These are phyloP conservation scores for Otus sunia DNA, from an alignment of 2,113 vertebrate species.

Conservation along the genomic window DNA sequence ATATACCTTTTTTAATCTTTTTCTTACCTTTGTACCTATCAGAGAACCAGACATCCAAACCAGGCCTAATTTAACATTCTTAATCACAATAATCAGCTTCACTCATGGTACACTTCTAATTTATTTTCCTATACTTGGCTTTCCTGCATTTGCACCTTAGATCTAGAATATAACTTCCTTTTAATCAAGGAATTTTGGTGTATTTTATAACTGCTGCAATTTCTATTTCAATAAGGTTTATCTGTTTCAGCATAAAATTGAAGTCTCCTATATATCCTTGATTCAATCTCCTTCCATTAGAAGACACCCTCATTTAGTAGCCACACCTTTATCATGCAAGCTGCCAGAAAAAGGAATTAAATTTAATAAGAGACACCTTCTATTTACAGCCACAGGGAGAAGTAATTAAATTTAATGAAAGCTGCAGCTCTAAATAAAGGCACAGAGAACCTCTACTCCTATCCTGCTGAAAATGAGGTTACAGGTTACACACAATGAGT, in stretches of 20 bases:
- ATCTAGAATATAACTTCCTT: background rate
- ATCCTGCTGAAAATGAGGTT: conserved; percentile 8
- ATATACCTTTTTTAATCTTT: background rate
- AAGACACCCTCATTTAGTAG: background rate
- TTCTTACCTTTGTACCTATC: background rate
- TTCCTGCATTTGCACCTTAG: background rate
- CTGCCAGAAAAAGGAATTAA: conserved; percentile 40
- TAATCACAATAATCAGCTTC: background rate
- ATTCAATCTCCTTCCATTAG: background rate
- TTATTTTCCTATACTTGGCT: background rate
- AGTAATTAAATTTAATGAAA: conserved; percentile 64
- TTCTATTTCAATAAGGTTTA: background rate
- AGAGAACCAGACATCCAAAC: background rate
- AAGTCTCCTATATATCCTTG: background rate
- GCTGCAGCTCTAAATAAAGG: conserved; percentile 46
- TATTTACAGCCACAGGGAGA: conserved; percentile 37
- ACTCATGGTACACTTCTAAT: background rate
- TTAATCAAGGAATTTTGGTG: background rate
- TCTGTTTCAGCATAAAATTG: background rate
- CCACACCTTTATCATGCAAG: conserved; percentile 1
- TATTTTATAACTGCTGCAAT: background rate
- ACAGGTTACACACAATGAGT: background rate
- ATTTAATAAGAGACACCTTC: conserved; percentile 26
- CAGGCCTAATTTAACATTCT: background rate
- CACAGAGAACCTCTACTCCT: background rate